A percentile compares a stretch with the other conserved stretches of the same genome.
Conservation (phyloP, 2,797 vertebrate species). For the Remorina albescens region DNA sequence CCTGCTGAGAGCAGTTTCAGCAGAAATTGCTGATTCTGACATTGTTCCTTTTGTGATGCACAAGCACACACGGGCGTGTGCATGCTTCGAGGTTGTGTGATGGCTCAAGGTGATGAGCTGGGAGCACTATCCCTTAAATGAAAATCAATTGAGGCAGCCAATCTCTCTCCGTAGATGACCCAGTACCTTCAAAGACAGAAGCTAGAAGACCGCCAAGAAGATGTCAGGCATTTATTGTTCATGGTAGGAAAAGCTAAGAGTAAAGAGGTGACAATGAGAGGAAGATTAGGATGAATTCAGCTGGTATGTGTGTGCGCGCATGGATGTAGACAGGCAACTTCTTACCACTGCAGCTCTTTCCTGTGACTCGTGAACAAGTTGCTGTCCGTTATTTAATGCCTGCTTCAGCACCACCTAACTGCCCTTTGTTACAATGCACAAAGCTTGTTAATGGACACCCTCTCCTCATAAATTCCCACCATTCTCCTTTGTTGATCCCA, state of each 20-base stretch:
- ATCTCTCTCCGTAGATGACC: constrained; percentile 48
- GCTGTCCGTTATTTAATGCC: constrained; percentile 37
- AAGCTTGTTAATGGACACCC: constrained; percentile 32
- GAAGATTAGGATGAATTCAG: constrained; percentile 19
- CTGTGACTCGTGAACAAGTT: constrained; percentile 15
- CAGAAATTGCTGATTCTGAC: background rate
- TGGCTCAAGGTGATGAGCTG: constrained; percentile 38
- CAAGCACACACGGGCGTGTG: background rate
- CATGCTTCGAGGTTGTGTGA: constrained; percentile 9
- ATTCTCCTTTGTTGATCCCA: constrained; percentile 11
- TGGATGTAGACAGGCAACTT: constrained; percentile 6
- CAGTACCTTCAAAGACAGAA: constrained; percentile 48
- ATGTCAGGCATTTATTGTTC: constrained; percentile 34
- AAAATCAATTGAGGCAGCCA: constrained; percentile 67
- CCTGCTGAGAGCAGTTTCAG: background rate
- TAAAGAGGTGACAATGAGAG: constrained; percentile 31
- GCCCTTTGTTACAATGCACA: constrained; percentile 41
- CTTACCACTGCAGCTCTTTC: constrained; percentile 14
- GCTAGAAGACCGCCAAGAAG: constrained; percentile 41
- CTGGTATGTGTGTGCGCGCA: background rate
- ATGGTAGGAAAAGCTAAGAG: constrained; percentile 26
- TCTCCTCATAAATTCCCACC: constrained; percentile 27
- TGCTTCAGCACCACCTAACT: background rate
- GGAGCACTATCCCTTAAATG: constrained; percentile 56
- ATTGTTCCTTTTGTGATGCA: background rate